These are phyloP conservation scores for Catamblyrhynchus diadema DNA, from an alignment of 2,797 vertebrate genomes.

Conservation along the genomic window DNA sequence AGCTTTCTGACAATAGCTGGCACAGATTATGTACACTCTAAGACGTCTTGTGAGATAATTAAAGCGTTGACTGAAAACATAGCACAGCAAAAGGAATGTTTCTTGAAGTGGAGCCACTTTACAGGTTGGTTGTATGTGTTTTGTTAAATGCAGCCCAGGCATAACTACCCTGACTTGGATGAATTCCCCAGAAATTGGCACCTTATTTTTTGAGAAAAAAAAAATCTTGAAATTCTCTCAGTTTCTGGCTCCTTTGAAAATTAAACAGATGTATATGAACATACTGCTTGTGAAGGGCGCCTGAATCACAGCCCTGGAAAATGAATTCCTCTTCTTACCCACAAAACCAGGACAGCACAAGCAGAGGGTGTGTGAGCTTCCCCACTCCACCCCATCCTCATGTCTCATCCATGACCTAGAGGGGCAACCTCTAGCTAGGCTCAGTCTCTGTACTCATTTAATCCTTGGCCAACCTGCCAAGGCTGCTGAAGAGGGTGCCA, in stretches of 20 bases:
- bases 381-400: constrained; percentile 38
- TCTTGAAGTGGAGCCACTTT: background rate
- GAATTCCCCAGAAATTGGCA: background rate
- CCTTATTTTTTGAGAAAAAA: background rate
- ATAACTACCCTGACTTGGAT: background rate
- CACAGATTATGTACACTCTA: background rate
- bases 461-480: constrained; percentile 59
- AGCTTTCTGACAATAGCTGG: constrained; percentile 34
- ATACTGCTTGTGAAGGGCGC: constrained; percentile 4
- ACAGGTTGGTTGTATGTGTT: background rate
- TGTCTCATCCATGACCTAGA: constrained; percentile 60
- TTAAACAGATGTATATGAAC: background rate
- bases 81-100: constrained; percentile 33
- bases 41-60: constrained; percentile 61
- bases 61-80: constrained; percentile 47
- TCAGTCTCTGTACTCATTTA: constrained; percentile 59
- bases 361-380: constrained; percentile 58
- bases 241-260: background rate
- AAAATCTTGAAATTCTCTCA: background rate
- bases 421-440: constrained; percentile 61
- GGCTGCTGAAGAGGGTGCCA: constrained; percentile 61
- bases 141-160: background rate
- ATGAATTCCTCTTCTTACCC: constrained; percentile 41
- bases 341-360: constrained; percentile 54
- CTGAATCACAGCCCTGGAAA: constrained; percentile 35